Evolutionary conservation across 2,888 invertebrate genomes (phyloP).

Genomic region (Orgyia antiqua): DNA sequence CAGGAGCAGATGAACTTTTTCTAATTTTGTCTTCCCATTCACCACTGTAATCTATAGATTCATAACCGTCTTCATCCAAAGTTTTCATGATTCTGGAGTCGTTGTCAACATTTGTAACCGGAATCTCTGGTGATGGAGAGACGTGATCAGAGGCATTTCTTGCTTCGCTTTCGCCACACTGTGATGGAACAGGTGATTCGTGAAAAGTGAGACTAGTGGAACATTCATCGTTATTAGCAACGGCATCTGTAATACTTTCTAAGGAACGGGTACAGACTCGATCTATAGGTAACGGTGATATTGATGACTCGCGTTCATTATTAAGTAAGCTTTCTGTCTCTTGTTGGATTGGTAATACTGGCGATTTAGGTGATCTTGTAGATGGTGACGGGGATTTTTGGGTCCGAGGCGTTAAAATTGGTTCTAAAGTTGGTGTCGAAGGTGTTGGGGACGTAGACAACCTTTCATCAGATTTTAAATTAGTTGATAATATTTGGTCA

Average conservation of each 20-base stretch:
- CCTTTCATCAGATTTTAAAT: constrained; percentile 39
- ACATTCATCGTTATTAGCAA: constrained; percentile 16
- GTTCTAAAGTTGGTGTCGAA: constrained; percentile 29
- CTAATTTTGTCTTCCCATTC: constrained; percentile 59
- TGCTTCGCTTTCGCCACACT: constrained; percentile 36
- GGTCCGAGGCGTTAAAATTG: constrained; percentile 35
- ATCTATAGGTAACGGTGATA: constrained; percentile 38
- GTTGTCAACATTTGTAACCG: constrained; percentile 39
- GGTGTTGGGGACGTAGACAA: constrained; percentile 37
- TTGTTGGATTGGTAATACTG: constrained; percentile 34
- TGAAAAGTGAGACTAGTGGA: constrained; percentile 28
- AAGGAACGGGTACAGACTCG: constrained; percentile 17
- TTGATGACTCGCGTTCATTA: constrained; percentile 30
- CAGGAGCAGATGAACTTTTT: constrained; percentile 64
- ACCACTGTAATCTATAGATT: constrained; percentile 49
- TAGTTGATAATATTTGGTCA: constrained; percentile 34
- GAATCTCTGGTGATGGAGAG: constrained; percentile 34
- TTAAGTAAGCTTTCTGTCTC: constrained; percentile 31
- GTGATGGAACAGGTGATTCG: constrained; percentile 32
- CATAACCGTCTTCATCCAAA: constrained; percentile 50
- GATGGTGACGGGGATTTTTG: constrained; percentile 59
- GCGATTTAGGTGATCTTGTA: constrained; percentile 43
- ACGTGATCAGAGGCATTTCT: constrained; percentile 30
- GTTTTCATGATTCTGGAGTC: constrained; percentile 38
- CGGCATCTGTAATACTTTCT: constrained; percentile 31